Evolutionary conservation across 2,113 vertebrate species (phyloP).

Genomic region (Romanogobio albipinnatus): DNA sequence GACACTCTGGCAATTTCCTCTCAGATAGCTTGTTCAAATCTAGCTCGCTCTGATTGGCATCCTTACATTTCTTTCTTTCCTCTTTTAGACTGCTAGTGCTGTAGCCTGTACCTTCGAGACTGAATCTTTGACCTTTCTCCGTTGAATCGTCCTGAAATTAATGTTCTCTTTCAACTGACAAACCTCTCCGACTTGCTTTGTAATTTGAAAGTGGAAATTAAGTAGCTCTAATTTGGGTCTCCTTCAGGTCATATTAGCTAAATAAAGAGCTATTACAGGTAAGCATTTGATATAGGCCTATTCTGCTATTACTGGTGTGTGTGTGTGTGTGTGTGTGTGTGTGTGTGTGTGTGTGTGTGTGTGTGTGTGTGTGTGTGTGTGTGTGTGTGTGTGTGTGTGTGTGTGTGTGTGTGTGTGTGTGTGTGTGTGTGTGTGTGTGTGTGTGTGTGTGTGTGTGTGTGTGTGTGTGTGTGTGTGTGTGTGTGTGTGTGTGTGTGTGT

Average conservation of each 20-base stretch:
- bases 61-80: slow-evolving; percentile 36
- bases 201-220: neutral
- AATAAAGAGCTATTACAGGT: neutral
- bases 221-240: neutral
- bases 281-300: no score
- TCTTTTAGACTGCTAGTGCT: slow-evolving; percentile 13
- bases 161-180: neutral
- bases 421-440: no score
- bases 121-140: slow-evolving; percentile 50
- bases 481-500: no score
- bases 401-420: no score
- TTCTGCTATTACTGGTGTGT: no score
- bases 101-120: slow-evolving; percentile 33
- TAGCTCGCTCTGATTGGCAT: slow-evolving; percentile 40
- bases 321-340: no score
- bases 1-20: slow-evolving; percentile 29
- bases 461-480: no score
- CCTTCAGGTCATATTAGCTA: neutral
- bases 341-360: no score
- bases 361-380: no score
- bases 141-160: slow-evolving; percentile 11
- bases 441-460: no score
- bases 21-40: slow-evolving; percentile 20
- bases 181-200: neutral
- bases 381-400: no score